These are phyloP conservation scores for Yponomeuta cagnagella DNA, from an alignment of 2,888 invertebrate species.

Conservation along the genomic window DNA sequence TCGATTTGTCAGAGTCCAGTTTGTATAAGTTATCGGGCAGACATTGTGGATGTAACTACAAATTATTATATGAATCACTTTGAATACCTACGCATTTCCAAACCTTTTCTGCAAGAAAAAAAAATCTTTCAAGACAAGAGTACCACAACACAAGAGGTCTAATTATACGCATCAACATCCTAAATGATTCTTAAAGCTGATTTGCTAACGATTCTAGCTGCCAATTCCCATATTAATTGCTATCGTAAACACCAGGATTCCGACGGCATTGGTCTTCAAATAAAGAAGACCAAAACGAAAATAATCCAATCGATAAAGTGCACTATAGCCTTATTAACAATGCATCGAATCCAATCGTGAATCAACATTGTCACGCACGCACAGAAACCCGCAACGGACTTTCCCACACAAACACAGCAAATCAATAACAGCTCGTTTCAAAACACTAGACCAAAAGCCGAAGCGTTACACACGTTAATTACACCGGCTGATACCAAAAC, in stretches of 20 bases:
- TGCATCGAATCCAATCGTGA: neutral
- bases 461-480: slow-evolving; percentile 16
- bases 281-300: neutral
- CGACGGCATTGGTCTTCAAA: neutral
- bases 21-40: neutral
- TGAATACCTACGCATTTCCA: too few species aligned
- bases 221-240: too few species aligned
- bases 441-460: neutral
- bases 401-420: neutral
- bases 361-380: neutral
- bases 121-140: too few species aligned
- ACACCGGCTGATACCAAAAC: slow-evolving; percentile 24
- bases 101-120: too few species aligned
- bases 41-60: neutral
- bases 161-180: too few species aligned
- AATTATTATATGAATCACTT: neutral
- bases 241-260: too few species aligned
- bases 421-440: slow-evolving; percentile 4
- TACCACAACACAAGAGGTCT: too few species aligned
- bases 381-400: slow-evolving; percentile 6
- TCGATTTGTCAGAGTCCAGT: neutral
- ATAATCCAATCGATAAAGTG: neutral
- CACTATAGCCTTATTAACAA: neutral
- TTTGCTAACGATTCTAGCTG: too few species aligned
- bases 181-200: too few species aligned